Evolutionary conservation across 1,140 invertebrate species (phyloP), one percentile per base, ranked within the genome.

Genomic region (Papilio dardanus): DNA sequence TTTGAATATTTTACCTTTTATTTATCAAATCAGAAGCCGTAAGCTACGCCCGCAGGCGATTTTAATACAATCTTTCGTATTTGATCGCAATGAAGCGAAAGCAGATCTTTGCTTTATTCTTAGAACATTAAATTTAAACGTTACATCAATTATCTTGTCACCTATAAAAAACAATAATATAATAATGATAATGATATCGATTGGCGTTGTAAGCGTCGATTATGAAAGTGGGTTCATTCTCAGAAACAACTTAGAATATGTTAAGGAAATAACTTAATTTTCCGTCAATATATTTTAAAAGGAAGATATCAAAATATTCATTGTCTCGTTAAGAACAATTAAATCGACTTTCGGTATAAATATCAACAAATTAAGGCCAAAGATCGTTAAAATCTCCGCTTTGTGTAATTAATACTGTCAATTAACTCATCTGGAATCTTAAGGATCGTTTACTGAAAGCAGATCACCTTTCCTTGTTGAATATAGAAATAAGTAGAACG

Each of bases 361-460:
- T 62, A 14, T 30, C 21, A 58, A 58, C 10, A 58, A 4, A 28
- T 14, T 54, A 8, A 12, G 50, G 16, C 19, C 2, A 54, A 24
- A 24, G 54, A 30, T 62, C 54, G 30, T 62, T 62, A 62, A 28
- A 62, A 21, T 54, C 21, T 28, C 24, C 54, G 12, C 24, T 62
- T 62, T 62, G 21, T 62, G 54, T 62, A 62, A 62, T 62, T 62
- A 62, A 62, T 28, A 28, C 24, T 28, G 54, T 28, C 54, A 62
- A 62, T 62, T 62, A 62, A 28, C 10, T 28, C 24, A 28, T 28
- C 24, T 54, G 21, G 21, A 24, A 24, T 12, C 24, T 62, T 28
- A 14, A 28, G 19, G 50, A 28, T 62, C 24, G 14, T 30, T 62
- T 62, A 30, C 24, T 28, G 24, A 58, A 58, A 28, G 12, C 3